phyloP scores from a whole-genome alignment of 2,113 vertebrate genomes.

The Chloroceryle aenea region DNA sequence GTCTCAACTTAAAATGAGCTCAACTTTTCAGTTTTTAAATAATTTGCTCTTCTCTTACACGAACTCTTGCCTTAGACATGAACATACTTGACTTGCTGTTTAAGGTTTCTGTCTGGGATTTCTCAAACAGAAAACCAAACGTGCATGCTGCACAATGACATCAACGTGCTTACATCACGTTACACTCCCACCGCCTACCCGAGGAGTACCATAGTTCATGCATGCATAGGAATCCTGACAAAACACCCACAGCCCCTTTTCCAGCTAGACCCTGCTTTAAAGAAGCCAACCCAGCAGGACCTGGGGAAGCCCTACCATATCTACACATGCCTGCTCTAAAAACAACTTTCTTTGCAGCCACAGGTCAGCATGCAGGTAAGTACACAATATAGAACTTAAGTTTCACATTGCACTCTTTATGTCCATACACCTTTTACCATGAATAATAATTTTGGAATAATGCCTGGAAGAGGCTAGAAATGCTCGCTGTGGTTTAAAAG shows the following conservation, averaged over 20 bases:
- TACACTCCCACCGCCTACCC: fast-evolving
- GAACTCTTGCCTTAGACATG: neutral
- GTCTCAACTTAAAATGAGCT: neutral
- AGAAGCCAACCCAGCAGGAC: neutral
- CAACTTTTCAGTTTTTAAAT: neutral
- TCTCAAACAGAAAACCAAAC: neutral
- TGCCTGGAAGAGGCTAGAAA: neutral
- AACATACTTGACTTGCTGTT: neutral
- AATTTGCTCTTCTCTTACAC: neutral
- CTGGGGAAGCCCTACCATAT: fast-evolving
- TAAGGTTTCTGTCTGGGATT: neutral
- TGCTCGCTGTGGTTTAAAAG: neutral
- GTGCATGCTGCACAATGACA: fast-evolving
- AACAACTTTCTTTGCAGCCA: neutral
- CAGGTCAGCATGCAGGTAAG: neutral
- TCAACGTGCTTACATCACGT: neutral
- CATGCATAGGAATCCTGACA: neutral
- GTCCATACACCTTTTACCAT: neutral
- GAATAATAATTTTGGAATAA: neutral
- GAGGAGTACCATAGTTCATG: fast-evolving
- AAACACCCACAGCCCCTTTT: neutral
- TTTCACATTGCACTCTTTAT: neutral
- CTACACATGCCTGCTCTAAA: fast-evolving
- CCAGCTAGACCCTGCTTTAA: neutral
- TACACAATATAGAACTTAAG: neutral